Evolutionary conservation across 2,113 vertebrate species (phyloP).

Genomic region (Apodemus sylvaticus): DNA sequence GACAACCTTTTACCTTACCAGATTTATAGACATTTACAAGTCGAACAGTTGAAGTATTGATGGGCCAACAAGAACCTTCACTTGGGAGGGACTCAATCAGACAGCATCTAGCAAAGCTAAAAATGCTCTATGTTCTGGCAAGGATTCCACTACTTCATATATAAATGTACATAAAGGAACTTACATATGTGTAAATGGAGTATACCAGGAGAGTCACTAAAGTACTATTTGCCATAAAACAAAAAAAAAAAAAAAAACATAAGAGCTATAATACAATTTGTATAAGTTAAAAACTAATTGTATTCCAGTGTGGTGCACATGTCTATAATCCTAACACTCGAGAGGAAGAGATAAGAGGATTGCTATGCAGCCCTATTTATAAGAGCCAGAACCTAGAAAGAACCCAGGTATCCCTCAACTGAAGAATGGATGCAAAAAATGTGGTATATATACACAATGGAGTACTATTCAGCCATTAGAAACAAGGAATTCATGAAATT

Average conservation of each 20-base stretch:
- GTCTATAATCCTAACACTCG: neutral
- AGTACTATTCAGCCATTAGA: too few species aligned
- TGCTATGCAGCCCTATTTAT: too few species aligned
- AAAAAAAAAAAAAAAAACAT: constrained; percentile 29
- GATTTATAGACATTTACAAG: neutral
- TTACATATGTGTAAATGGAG: neutral
- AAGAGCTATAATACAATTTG: neutral
- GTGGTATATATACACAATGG: too few species aligned
- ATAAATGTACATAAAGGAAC: neutral
- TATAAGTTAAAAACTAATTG: constrained; percentile 26
- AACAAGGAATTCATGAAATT: too few species aligned
- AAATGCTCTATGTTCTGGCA: neutral
- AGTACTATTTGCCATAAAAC: neutral
- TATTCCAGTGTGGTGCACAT: neutral
- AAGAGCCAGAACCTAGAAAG: too few species aligned
- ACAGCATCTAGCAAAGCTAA: neutral
- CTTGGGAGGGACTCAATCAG: neutral
- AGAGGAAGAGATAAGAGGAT: neutral
- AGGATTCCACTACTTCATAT: neutral
- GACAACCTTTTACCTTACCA: neutral
- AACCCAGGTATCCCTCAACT: too few species aligned
- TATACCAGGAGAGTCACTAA: neutral
- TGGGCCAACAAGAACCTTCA: neutral
- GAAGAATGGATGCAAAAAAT: too few species aligned
- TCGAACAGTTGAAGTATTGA: neutral